Conservation (phyloP, 2,797 vertebrate genomes). For the Bothrops alternatus region DNA sequence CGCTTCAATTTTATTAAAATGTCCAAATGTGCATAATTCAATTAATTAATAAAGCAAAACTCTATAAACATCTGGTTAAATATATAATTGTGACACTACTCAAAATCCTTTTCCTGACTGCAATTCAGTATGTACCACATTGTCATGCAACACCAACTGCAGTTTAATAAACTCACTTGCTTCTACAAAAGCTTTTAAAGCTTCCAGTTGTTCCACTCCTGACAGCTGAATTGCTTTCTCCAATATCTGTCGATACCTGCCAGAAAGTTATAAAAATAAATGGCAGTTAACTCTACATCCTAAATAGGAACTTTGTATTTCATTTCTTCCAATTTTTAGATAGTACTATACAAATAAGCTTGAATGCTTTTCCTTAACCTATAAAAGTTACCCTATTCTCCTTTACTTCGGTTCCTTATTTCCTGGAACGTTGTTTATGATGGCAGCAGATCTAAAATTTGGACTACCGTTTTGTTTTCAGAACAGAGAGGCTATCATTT, state of each 20-base stretch:
- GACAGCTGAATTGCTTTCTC: slow-evolving; percentile 93
- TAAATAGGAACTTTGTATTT: background rate
- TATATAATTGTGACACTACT: accelerated
- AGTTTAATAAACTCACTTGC: slow-evolving; percentile 84
- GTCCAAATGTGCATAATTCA: background rate
- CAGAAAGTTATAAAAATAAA: slow-evolving; percentile 25
- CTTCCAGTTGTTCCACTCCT: slow-evolving; percentile 90
- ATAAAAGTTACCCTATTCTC: background rate
- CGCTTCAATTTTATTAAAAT: background rate
- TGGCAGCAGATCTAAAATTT: background rate
- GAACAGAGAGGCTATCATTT: background rate
- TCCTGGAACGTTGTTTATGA: background rate
- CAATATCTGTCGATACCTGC: slow-evolving; percentile 93
- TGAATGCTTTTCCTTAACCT: background rate
- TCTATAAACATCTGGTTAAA: background rate
- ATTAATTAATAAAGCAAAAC: background rate
- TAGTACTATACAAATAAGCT: background rate
- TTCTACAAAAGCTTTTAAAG: slow-evolving; percentile 98
- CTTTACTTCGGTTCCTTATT: background rate
- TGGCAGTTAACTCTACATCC: background rate
- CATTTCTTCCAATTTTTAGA: background rate
- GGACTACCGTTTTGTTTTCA: background rate
- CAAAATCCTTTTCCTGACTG: accelerated
- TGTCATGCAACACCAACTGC: background rate
- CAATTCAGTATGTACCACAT: background rate